Evolutionary conservation across 1,140 invertebrate species (phyloP).

Genomic region (Lepidotrigona ventralis): DNA sequence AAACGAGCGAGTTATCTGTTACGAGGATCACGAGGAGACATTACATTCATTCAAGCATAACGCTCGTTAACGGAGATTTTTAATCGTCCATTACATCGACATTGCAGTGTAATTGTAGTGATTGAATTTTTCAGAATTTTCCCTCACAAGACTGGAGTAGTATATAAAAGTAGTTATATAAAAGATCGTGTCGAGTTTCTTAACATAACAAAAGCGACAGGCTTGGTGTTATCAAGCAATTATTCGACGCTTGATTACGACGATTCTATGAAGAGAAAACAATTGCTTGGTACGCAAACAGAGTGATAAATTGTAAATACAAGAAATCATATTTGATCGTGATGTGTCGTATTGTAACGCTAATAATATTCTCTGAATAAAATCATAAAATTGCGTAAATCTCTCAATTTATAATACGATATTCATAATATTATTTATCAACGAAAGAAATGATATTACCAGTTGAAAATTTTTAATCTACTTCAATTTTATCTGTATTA

Average conservation of each 20-base stretch:
- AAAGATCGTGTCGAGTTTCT: background rate
- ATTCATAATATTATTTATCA: no score
- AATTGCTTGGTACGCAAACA: no score
- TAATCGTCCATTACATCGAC: background rate
- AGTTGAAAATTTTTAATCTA: no score
- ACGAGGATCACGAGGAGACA: conserved; percentile 4
- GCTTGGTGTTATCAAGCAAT: background rate
- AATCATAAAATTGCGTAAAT: background rate
- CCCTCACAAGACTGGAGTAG: no score
- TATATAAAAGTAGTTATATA: conserved; percentile 6
- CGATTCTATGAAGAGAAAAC: no score
- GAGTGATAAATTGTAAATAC: conserved; percentile 4
- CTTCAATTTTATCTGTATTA: no score
- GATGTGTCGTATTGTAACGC: background rate
- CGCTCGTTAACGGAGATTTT: background rate
- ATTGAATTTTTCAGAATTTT: no score
- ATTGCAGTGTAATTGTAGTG: background rate
- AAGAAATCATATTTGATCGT: background rate
- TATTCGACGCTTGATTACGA: conserved; percentile 7
- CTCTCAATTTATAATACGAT: no score
- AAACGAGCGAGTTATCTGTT: background rate
- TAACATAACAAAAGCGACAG: conserved; percentile 17
- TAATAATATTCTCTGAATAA: background rate
- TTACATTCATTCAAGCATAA: background rate
- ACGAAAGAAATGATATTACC: no score